phyloP scores from a whole-genome alignment of 2,797 vertebrate genomes.

The Molothrus ater region DNA sequence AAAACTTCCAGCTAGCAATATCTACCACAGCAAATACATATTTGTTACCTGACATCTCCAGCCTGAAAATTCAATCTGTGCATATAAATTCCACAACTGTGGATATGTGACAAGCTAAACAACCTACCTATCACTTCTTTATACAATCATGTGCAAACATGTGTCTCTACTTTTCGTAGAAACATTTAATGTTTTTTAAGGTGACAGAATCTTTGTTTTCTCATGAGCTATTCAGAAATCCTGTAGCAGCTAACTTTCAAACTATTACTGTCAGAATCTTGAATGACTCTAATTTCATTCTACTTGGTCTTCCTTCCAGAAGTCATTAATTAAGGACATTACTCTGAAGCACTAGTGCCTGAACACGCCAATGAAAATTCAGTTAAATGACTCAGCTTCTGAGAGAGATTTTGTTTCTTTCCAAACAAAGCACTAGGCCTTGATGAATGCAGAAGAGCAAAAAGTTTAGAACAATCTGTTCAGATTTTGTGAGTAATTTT shows the following conservation, averaged over 20 bases:
- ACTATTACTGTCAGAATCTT: conserved; percentile 16
- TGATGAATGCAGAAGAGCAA: conserved; percentile 3
- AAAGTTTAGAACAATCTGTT: conserved; percentile 26
- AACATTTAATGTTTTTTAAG: not conserved
- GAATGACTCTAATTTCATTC: conserved; percentile 14
- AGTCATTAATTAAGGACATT: conserved; percentile 33
- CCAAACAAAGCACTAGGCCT: conserved; percentile 21
- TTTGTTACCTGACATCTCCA: not conserved
- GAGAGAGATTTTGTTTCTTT: conserved; percentile 37
- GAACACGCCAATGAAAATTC: not conserved
- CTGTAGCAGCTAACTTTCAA: not conserved
- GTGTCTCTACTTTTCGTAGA: not conserved
- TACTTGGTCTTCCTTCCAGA: conserved; percentile 31
- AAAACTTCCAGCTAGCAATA: not conserved
- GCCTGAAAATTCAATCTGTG: not conserved
- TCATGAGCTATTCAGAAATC: not conserved
- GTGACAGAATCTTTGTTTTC: conserved; percentile 1
- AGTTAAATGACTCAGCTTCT: conserved; percentile 28
- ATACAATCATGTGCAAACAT: not conserved
- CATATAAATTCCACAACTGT: not conserved
- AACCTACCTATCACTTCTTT: not conserved
- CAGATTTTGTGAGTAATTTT: conserved; percentile 31
- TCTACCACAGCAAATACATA: not conserved
- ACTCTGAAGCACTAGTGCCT: conserved; percentile 11
- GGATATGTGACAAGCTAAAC: not conserved